Evolutionary conservation across 2,888 invertebrate genomes (phyloP).

Genomic region (Cacoxenus indagator): DNA sequence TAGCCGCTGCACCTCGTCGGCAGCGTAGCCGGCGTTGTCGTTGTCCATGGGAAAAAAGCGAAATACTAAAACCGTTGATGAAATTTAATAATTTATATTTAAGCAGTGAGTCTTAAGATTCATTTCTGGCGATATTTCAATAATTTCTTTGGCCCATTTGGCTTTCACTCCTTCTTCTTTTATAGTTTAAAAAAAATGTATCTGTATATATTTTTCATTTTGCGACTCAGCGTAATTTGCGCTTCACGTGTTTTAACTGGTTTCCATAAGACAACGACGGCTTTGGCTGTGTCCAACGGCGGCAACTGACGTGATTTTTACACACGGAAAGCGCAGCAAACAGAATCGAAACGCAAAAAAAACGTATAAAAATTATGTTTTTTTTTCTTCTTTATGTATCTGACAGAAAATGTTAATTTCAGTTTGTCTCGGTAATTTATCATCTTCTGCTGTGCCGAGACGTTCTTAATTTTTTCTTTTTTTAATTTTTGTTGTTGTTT

Average conservation of each 20-base stretch:
- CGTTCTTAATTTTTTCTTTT: slow-evolving; percentile 16
- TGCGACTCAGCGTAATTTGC: slow-evolving; percentile 2
- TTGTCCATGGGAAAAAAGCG: slow-evolving; percentile 59
- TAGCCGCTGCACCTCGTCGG: background rate
- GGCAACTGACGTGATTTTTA: slow-evolving; percentile 11
- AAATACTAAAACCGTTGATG: too few species aligned
- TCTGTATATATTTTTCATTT: background rate
- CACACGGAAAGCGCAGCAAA: background rate
- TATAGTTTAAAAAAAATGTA: background rate
- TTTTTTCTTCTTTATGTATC: too few species aligned
- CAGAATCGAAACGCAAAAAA: background rate
- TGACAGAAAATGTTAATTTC: slow-evolving; percentile 55
- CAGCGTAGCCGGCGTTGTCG: background rate
- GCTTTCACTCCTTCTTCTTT: background rate
- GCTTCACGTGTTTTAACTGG: slow-evolving; percentile 21
- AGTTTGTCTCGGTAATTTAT: slow-evolving; percentile 62
- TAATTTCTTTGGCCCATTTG: slow-evolving; percentile 37
- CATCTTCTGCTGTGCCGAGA: slow-evolving; percentile 42
- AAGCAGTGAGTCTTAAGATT: slow-evolving; percentile 17
- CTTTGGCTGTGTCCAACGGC: background rate
- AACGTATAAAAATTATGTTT: slow-evolving; percentile 7
- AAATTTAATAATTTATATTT: slow-evolving; percentile 59
- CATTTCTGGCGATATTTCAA: slow-evolving; percentile 42
- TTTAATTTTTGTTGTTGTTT: slow-evolving; percentile 1
- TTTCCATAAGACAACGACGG: background rate